Base-by-base conservation (phyloP, 1,140 invertebrate species). In the Teleogryllus occipitalis region DNA sequence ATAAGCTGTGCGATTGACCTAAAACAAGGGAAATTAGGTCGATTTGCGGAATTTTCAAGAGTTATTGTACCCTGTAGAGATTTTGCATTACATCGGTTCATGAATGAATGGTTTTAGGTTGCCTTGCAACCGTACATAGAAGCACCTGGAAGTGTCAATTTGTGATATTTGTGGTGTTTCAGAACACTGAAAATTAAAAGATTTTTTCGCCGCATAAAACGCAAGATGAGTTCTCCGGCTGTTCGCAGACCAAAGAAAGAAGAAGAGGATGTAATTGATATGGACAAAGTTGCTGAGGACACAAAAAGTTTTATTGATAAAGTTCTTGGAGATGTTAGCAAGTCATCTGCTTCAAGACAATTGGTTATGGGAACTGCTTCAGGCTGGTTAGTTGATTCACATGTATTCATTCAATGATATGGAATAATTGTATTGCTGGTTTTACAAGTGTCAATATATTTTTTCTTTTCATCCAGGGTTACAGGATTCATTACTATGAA, bases 401-500 rank as follows among this genome's bases (percentile, higher is more conserved):
- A 12, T 10, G 2, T 65, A 18, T 5, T 72, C 8, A 27, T 47
- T 8, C 18, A 21, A 49, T 8, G 21, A 47, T 47, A 8, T 18
- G 49, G n/a, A 14, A 77, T 48, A 39, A 78, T 18, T 18, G 46
- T 15, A 18, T 65, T 6, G n/a, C 1, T 14, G 22, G 14, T 76
- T 22, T 76, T 14, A 6, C 22, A 15, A 15, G 12, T 27, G 75
- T 47, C 12, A 47, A 47, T 15, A 18, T 15, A 47, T 82, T 79
- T 48, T 15, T 47, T 72, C 77, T 81, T 47, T 80, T 82, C 82
- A 85, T 84, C 79, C 82, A 97, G 96, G 95, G 86, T 93, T 22
- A 95, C 96, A 81, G 96, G 96, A 74, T 97, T 94, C 85, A 85
- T 96, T 72, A 93, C 94, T 82, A 94, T 96, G 90, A 97, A 97